Base-by-base conservation (phyloP, 2,888 invertebrate genomes). In the Harpalus rufipes region DNA sequence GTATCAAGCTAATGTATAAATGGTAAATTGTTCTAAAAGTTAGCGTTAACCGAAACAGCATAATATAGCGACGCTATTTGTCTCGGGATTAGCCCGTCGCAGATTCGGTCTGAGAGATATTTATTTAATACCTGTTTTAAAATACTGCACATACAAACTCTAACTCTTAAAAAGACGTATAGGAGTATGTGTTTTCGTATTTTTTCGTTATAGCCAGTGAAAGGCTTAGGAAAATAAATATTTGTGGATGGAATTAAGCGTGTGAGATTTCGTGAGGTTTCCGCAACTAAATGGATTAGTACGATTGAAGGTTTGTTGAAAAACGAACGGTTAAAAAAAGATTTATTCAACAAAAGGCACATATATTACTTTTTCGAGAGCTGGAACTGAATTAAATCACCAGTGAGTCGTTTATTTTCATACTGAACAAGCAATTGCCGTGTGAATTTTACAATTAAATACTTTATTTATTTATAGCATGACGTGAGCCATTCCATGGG, bases 61-160 rank as follows among this genome's bases (percentile, higher is more conserved):
- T 74, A 44, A 21, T 41, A 44, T 41, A 44, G 32, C 58, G 72
- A 32, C 58, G 82, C 72, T 82, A 82, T 82, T 82, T 82, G 72
- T 82, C 58, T 51, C 58, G 10, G 82, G 72, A 82, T 82, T 82
- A 81, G 44, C 14, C 32, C 68, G 72, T 82, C 82, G 81, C 72
- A 18, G 72, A 74, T 74, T 44, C 72, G 72, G 72, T 16, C 44
- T 18, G 44, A 0, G 21, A 41, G 72, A 74, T 74, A 74, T 74
- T 74, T 74, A 74, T 74, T 74, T 74, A 74, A 44, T 74, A 74
- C 72, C 72, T 44, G 41, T 74, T 74, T 74, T 74, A 74, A 74
- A 74, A 44, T 74, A 74, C 44, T 74, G 72, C 44, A 51, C 44
- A 51, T 51, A 51, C 44, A 51, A 8, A 51, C 44, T 12, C 44